Conservation (phyloP, 92 coral and sea anemone species). For the Palythoa caribaeorum region DNA sequence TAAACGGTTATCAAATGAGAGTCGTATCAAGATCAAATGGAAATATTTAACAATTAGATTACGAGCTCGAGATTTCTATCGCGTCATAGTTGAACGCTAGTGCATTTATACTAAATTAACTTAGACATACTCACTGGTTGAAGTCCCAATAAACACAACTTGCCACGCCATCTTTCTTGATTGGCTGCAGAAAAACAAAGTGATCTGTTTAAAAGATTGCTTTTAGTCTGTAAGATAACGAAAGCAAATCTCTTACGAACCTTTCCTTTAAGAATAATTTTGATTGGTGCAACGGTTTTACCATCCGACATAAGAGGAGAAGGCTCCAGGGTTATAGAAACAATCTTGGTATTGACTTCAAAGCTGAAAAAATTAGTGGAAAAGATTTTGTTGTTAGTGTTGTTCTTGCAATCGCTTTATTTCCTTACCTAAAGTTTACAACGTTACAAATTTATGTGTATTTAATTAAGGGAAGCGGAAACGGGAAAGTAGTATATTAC, state of each 20-base stretch:
- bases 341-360: slow-evolving; percentile 75
- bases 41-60: no score
- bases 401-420: background rate
- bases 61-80: no score
- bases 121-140: slow-evolving; percentile 66
- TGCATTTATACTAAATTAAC: no score
- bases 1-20: background rate
- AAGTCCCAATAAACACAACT: slow-evolving; percentile 94
- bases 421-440: background rate
- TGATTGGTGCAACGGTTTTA: slow-evolving; percentile 83
- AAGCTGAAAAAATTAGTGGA: slow-evolving; percentile 52
- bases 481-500: no score
- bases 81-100: no score
- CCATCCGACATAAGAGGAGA: slow-evolving; percentile 67
- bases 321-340: slow-evolving; percentile 74
- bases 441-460: no score
- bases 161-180: slow-evolving; percentile 57
- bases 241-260: slow-evolving; percentile 15
- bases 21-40: background rate
- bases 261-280: slow-evolving; percentile 68
- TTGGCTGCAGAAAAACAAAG: slow-evolving; percentile 52
- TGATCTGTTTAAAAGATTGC: background rate
- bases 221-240: background rate
- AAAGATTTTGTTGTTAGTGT: background rate
- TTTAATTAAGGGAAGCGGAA: no score